Evolutionary conservation across 2,113 vertebrate genomes (phyloP), one percentile per base, ranked within the genome.

Genomic region (Cottus gobio): DNA sequence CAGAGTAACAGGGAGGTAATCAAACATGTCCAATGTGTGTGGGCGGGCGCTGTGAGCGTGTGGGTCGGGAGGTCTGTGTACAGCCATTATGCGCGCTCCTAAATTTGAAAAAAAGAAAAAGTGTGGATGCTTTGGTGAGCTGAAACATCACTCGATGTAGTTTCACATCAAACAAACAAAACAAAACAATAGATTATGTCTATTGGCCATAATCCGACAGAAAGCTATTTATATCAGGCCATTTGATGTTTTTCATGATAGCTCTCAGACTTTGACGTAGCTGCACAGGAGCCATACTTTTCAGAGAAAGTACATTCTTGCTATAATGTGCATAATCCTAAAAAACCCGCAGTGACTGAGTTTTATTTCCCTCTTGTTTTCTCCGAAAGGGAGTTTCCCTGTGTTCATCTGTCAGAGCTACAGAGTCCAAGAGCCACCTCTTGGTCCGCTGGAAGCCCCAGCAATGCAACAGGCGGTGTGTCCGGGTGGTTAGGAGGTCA

Each of bases 1-100:
- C 79, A 85, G 63, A 85, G 80, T 31, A 83, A 83, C 75, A 4
- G 64, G 73, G 26, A 50, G 68, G 81, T 85, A 85, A 87, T 90
- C 84, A 87, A 87, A 87, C 86, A 67, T 72, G 79, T 80, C 71
- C 66, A 34, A 24, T 36, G 67, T 79, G 75, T 78, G 63, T 77
- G 64, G 68, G 52, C 65, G 66, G 62, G 39, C 56, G 2, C 26
- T 83, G 63, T 64, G 42, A 52, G 57, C 28, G 79, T 77, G 67
- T 36, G 37, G 10, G 22, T 66, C 15, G 57, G 71, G 30, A 60
- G 34, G 54, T 77, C 61, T 24, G 37, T 13, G 37, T 26, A 16
- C 6, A 22, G 52, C 60, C 36, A 63, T 66, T 70, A 52, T 58
- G 48, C 80, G 61, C 18, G 24, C 46, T 62, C 50, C 28, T 20